A percentile compares a stretch with the other conserved stretches of the same genome.
Evolutionary conservation across 2,888 invertebrate species (phyloP).

Genomic region (Tuberolachnus salignus): DNA sequence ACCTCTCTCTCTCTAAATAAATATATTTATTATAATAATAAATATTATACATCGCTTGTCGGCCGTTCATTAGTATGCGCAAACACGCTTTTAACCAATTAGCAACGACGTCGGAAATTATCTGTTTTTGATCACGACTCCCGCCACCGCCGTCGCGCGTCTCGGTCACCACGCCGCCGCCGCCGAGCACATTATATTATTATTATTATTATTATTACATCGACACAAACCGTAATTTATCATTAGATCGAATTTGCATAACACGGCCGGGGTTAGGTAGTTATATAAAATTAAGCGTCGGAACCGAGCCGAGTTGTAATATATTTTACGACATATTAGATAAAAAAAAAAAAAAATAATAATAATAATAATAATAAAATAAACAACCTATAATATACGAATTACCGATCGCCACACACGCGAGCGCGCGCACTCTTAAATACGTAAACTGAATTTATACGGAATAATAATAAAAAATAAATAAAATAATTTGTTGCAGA

Average conservation of each 20-base stretch:
- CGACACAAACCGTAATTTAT: constrained; percentile 45
- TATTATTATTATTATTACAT: no score
- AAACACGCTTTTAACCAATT: constrained; percentile 51
- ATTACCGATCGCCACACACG: constrained; percentile 21
- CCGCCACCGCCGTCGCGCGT: not conserved
- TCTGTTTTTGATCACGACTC: constrained; percentile 47
- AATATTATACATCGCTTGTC: no score
- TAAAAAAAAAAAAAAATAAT: no score
- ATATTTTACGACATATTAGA: constrained; percentile 17
- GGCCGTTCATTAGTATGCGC: constrained; percentile 35
- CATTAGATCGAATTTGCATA: constrained; percentile 49
- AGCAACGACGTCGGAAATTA: constrained; percentile 47
- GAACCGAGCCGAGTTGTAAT: constrained; percentile 15
- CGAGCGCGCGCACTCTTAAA: not conserved
- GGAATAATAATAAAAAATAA: not conserved
- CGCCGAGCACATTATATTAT: not conserved
- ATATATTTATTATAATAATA: not conserved
- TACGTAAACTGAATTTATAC: constrained; percentile 20
- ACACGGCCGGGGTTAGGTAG: constrained; percentile 24
- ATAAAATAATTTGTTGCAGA: not conserved
- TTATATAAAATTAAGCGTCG: constrained; percentile 33
- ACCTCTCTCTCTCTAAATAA: not conserved
- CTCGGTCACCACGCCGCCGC: not conserved
- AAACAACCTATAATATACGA: not conserved
- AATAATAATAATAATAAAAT: no score